A percentile compares a stretch with the other conserved stretches of the same genome.
Conservation (phyloP, 1,140 invertebrate species). For the Aporrectodea caliginosa region DNA sequence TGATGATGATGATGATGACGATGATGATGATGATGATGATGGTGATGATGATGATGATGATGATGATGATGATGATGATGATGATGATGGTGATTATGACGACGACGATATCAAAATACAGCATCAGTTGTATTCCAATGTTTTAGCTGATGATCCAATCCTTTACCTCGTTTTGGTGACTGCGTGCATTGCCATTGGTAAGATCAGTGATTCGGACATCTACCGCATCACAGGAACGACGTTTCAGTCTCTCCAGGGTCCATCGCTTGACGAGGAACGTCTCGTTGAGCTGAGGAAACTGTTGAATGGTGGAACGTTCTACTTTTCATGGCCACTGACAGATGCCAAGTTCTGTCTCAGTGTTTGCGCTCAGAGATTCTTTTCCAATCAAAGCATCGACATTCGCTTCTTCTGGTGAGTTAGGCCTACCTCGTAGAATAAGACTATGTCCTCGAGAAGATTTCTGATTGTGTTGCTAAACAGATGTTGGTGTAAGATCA, state of each 20-base stretch:
- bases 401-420: slow-evolving; percentile 91
- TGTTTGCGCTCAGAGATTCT: slow-evolving; percentile 81
- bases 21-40: neutral
- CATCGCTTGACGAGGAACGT: slow-evolving; percentile 69
- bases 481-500: too few relatives aligned
- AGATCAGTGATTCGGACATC: slow-evolving; percentile 86
- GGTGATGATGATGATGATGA: neutral
- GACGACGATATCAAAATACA: too few relatives aligned
- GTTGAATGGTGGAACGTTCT: slow-evolving; percentile 92
- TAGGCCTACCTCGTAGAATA: too few relatives aligned
- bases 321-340: slow-evolving; percentile 75
- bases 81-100: neutral
- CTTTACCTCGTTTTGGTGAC: slow-evolving; percentile 87
- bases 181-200: slow-evolving; percentile 89
- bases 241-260: slow-evolving; percentile 78
- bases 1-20: neutral
- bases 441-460: too few relatives aligned
- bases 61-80: neutral
- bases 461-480: too few relatives aligned
- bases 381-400: slow-evolving; percentile 67
- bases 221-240: slow-evolving; percentile 88
- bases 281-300: slow-evolving; percentile 79
- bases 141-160: neutral
- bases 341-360: slow-evolving; percentile 73
- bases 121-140: neutral